phyloP scores from a whole-genome alignment of 2,888 invertebrate species.

The Allygus modestus region DNA sequence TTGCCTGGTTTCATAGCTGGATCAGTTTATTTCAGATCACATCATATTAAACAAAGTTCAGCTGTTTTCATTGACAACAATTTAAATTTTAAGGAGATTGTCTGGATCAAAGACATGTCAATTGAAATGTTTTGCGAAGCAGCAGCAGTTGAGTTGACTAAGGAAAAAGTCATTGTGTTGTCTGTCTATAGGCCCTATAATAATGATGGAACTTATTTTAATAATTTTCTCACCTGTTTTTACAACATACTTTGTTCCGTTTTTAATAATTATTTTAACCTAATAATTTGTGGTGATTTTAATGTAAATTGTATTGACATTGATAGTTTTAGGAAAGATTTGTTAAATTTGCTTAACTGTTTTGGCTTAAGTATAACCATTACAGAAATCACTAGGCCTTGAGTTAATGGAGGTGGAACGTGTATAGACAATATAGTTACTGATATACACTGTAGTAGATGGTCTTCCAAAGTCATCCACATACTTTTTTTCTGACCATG shows the following conservation, averaged over 20 bases:
- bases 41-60: background rate
- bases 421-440: background rate
- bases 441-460: background rate
- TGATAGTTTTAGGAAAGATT: slow-evolving; percentile 14
- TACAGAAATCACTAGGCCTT: background rate
- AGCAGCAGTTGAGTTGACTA: background rate
- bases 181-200: too few relatives aligned
- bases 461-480: background rate
- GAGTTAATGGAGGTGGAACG: background rate
- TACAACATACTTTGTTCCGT: background rate
- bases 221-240: background rate
- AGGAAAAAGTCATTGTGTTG: background rate
- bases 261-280: slow-evolving; percentile 5
- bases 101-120: slow-evolving; percentile 3
- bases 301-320: slow-evolving; percentile 3
- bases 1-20: background rate
- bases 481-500: background rate
- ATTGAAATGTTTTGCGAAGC: slow-evolving; percentile 5
- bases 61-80: too few relatives aligned
- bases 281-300: slow-evolving; percentile 21
- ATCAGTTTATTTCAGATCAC: background rate
- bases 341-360: background rate
- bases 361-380: background rate
- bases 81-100: too few relatives aligned
- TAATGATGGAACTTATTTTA: background rate